phyloP scores from a whole-genome alignment of 1,140 invertebrate genomes.

The Macrocentrus cingulum region DNA sequence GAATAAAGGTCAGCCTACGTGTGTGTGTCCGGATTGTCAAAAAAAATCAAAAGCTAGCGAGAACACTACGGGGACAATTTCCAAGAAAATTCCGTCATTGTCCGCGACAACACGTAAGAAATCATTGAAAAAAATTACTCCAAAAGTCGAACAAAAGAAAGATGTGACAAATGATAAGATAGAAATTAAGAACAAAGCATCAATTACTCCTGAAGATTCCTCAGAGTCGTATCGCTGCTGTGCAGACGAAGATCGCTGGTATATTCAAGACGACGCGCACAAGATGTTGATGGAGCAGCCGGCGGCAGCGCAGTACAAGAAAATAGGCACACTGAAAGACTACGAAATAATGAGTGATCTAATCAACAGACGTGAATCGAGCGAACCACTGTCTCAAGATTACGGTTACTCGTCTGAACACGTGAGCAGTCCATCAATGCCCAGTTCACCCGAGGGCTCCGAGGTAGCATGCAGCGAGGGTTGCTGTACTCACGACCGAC shows the following conservation, averaged over 20 bases:
- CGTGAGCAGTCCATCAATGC: constrained; percentile 71
- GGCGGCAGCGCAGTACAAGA: too few species aligned
- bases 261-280: constrained; percentile 18
- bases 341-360: constrained; percentile 44
- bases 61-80: constrained; percentile 6
- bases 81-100: constrained; percentile 21
- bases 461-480: constrained; percentile 83
- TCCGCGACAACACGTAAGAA: constrained; percentile 34
- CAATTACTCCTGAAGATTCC: neutral
- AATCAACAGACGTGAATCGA: constrained; percentile 63
- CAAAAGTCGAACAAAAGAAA: constrained; percentile 31
- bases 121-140: neutral
- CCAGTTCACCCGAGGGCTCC: constrained; percentile 79
- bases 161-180: constrained; percentile 24
- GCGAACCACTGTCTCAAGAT: constrained; percentile 73
- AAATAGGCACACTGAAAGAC: too few species aligned
- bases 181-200: constrained; percentile 9
- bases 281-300: too few species aligned
- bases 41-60: constrained; percentile 38
- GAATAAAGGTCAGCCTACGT: constrained; percentile 48
- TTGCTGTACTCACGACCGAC: constrained; percentile 73
- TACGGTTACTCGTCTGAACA: constrained; percentile 82
- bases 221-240: constrained; percentile 5
- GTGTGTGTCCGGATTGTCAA: constrained; percentile 52
- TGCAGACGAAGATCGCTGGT: constrained; percentile 29